Base-by-base conservation (phyloP, 2,888 invertebrate species). In the Resseliella maxima region DNA sequence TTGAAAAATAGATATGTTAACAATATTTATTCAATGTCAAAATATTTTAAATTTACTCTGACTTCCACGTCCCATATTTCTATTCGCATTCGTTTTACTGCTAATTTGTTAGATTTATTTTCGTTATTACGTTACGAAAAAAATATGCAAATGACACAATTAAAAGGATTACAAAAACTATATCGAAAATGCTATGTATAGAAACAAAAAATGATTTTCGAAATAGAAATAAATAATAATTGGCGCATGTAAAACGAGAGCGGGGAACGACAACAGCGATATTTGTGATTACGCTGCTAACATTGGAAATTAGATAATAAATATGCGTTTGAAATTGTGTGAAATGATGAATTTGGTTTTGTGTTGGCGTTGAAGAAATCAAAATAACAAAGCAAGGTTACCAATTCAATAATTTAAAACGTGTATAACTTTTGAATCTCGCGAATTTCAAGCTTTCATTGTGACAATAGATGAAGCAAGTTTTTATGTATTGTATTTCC, bases 371-470 rank as follows among this genome's bases (percentile, higher is more conserved):
- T 18, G 5, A 21, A 50, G 50, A 50, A 59, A 59, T 27, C 59
- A 59, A 59, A 59, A n/a, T n/a, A 59, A 59, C 59, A 59, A 59
- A 24, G 59, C 59, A 59, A 59, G 59, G 59, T 59, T 59, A 59
- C 50, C n/a, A n/a, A 59, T 5, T 24, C 24, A 24, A 3, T 24
- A 27, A n/a, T 10, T 45, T 45, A 5, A 12, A 45, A 45, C n/a
- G n/a, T n/a, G n/a, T n/a, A n/a, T n/a, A n/a, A n/a, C n/a, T n/a
- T n/a, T n/a, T n/a, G n/a, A n/a, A n/a, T n/a, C n/a, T n/a, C n/a
- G n/a, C n/a, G n/a, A n/a, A n/a, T n/a, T n/a, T n/a, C n/a, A n/a
- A n/a, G n/a, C n/a, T n/a, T n/a, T n/a, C n/a, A n/a, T n/a, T n/a
- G n/a, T n/a, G n/a, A n/a, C n/a, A n/a, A n/a, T n/a, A n/a, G n/a